Evolutionary conservation across 2,888 invertebrate species (phyloP).

Genomic region (Auanema sp.): DNA sequence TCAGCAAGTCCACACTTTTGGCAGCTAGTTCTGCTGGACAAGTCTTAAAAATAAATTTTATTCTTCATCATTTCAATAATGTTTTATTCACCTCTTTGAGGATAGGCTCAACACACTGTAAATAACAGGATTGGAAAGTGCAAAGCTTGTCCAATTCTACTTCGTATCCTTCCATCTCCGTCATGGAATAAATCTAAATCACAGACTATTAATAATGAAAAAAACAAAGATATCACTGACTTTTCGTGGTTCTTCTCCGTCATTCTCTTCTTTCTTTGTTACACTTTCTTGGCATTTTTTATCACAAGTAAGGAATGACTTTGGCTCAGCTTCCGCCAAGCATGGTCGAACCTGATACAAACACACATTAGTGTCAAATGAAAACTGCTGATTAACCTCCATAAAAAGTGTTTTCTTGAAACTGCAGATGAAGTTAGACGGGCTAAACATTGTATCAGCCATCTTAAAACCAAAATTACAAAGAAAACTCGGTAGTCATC

Average conservation of each 20-base stretch:
- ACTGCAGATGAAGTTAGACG: conserved; percentile 60
- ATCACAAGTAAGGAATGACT: conserved; percentile 61
- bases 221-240: conserved; percentile 2
- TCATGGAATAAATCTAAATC: conserved; percentile 41
- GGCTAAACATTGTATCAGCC: conserved; percentile 60
- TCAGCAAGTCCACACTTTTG: conserved; percentile 45
- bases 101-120: conserved; percentile 48
- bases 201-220: conserved; percentile 6
- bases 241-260: conserved; percentile 8
- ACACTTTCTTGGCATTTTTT: conserved; percentile 54
- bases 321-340: conserved; percentile 58
- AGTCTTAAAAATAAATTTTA: conserved; percentile 28
- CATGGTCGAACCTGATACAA: conserved; percentile 33
- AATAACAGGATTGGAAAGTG: conserved; percentile 56
- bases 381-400: conserved; percentile 19
- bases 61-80: neutral
- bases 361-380: neutral
- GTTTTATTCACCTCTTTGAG: conserved; percentile 36
- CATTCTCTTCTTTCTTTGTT: conserved; percentile 16
- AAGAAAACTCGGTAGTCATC: conserved; percentile 9
- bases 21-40: conserved; percentile 45
- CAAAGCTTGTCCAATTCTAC: conserved; percentile 53
- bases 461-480: conserved; percentile 32
- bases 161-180: conserved; percentile 52
- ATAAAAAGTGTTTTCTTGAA: conserved; percentile 52